Base-by-base conservation (phyloP, 2,113 vertebrate species). In the Sorex araneus region DNA sequence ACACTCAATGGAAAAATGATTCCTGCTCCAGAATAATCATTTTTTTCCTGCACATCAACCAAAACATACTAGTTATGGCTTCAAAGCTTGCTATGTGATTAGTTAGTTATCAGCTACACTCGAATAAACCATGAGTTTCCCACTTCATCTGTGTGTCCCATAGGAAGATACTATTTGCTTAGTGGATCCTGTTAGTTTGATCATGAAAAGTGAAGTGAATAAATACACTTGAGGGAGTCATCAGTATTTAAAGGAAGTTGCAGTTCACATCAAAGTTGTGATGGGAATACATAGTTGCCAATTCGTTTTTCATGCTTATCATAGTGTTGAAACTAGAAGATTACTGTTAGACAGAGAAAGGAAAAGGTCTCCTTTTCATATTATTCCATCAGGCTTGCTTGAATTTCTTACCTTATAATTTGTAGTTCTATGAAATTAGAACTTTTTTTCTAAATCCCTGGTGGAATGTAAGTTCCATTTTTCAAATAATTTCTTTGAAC, bases 381-480 rank as follows among this genome's bases (percentile, higher is more conserved):
- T 43, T 40, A 32, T 91, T 87, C 63, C 27, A 95, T 69, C 6
- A 67, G 9, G n/a, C 8, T 93, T 50, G n/a, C 73, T 84, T 84
- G 36, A 79, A 79, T 74, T 79, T 95, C 57, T 74, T 19, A 80
- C 30, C 43, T 87, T 82, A 60, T 83, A 47, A 93, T 88, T 90
- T 84, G 76, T 54, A 91, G 27, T 93, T 93, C 73, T 77, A 78
- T 70, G 89, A 90, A 84, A 71, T 89, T 70, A 89, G 57, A 18
- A 15, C 11, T 6, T 54, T 54, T 54, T 54, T 54, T 40, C 40
- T 40, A 40, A 40, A 40, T 40, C 27, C 28, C 34, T 36, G 36
- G 34, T 89, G 18, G n/a, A 77, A 93, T 81, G 8, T 79, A 69
- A 93, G 30, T 83, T 87, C 66, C 15, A 57, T 73, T 91, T 93